Percentiles rank a stretch among this genome's conserved stretches.
Conservation (phyloP, 92 coral and sea anemone genomes). For the Umimayanthus chanpuru region DNA sequence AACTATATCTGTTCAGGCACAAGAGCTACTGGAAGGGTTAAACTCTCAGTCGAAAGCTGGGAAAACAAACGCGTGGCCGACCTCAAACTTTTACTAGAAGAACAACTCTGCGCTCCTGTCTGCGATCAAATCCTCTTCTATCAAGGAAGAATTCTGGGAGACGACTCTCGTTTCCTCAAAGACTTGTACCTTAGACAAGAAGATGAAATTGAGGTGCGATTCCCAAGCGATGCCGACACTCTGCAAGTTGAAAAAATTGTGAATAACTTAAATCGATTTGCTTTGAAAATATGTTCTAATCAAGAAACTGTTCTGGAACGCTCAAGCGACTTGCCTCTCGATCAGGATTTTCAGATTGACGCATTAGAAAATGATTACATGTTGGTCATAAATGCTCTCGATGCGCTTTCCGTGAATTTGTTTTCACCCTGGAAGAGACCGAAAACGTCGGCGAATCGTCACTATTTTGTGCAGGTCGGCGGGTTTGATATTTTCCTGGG, state of each 20-base stretch:
- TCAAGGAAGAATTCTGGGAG: slow-evolving; percentile 48
- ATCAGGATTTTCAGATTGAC: neutral
- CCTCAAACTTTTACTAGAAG: slow-evolving; percentile 58
- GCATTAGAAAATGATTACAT: neutral
- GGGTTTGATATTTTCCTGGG: slow-evolving; percentile 38
- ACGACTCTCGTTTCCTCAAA: slow-evolving; percentile 53
- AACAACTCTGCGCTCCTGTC: slow-evolving; percentile 55
- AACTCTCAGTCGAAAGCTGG: slow-evolving; percentile 50
- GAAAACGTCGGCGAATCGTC: slow-evolving; percentile 43
- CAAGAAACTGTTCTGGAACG: neutral
- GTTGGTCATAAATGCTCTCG: slow-evolving; percentile 31
- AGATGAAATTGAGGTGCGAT: slow-evolving; percentile 58
- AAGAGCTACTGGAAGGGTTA: slow-evolving; percentile 34
- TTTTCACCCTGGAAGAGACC: slow-evolving; percentile 51
- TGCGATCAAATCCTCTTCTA: slow-evolving; percentile 71
- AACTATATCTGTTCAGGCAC: slow-evolving; percentile 29
- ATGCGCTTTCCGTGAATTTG: slow-evolving; percentile 4
- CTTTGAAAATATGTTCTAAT: slow-evolving; percentile 8
- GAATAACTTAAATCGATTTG: slow-evolving; percentile 15
- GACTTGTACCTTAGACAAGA: slow-evolving; percentile 74
- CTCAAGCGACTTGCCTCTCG: neutral
- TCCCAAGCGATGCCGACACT: slow-evolving; percentile 35
- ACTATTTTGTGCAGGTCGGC: slow-evolving; percentile 51
- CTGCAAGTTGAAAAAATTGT: neutral
- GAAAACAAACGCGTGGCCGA: slow-evolving; percentile 56